Evolutionary conservation across 1,140 invertebrate genomes (phyloP), one percentile per base, ranked within the genome.

Genomic region (Drosophila athabasca): DNA sequence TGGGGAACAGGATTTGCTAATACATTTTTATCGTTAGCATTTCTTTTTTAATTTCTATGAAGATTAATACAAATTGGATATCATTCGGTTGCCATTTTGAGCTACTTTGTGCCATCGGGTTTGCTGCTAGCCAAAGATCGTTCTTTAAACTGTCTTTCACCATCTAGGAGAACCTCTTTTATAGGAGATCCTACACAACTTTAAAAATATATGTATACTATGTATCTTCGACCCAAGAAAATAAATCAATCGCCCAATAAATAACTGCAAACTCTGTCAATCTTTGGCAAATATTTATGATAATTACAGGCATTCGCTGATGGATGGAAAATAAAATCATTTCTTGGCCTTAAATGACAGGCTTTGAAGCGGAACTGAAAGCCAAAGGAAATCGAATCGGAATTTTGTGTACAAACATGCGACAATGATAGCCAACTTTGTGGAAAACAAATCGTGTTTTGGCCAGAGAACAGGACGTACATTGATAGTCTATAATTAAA

Each of bases 381-480:
- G 35, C 17, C 17, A 19, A 19, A 24, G 8, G 53, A 73, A 68
- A 74, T 65, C 60, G 61, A 66, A 74, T 74, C 53, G 54, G 60
- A 66, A 41, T 76, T 46, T 48, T 87, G 82, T 87, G 83, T 87
- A 87, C 82, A 87, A 87, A 87, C 82, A 87, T 87, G 82, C 75
- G 82, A 88, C 83, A 82, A 62, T 69, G 83, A 82, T 88, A 87
- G 65, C 79, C 69, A 88, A 88, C 82, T 82, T 88, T 87, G 70
- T 82, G 79, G 70, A 65, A 74, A 87, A 87, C 82, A 87, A 85
- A 85, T 84, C 80, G 80, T 66, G 73, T 59, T 44, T 31, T 44
- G 41, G 53, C 31, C 49, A 46, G 48, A 35, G 31, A 11, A 35
- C 35, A 39, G 35, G 11, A 39, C 15, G 24, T 50, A 55, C 55